Evolutionary conservation across 2,113 vertebrate species (phyloP), one percentile per base, ranked within the genome.

Genomic region (Toxostoma redivivum): DNA sequence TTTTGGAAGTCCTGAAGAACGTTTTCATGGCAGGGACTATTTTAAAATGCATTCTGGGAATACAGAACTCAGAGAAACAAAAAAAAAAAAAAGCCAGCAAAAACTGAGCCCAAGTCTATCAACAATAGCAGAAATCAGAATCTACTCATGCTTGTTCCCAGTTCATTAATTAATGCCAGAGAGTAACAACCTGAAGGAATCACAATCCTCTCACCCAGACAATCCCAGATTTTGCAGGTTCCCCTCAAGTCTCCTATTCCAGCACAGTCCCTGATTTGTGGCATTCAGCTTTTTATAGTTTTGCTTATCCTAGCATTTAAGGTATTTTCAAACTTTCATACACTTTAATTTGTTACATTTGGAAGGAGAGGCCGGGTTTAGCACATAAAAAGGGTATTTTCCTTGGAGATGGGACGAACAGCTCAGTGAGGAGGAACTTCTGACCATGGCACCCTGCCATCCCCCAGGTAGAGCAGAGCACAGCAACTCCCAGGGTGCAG

Each of bases 301-400:
- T 56, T 96, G 96, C 94, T 96, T 95, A 96, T 94, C 91, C 94
- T 64, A 95, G 95, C 95, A 95, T 94, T 97, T 93, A 95, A 92
- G 94, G 91, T 94, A 95, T 96, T 97, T 95, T 92, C 89, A 90
- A 95, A 67, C 92, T 94, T 93, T 71, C 79, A 37, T 72, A 83
- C 85, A n/a, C 93, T 96, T 96, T 93, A 96, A 96, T 95, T 96
- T 97, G 96, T 97, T 97, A 79, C 91, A n/a, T 84, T 97, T 97
- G 97, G 97, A 97, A 96, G 3, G 83, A 76, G 80, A 77, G 1
- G 4, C 91, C 80, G 92, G 54, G 81, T 88, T 94, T 88, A 90
- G 86, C 95, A 69, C 82, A 92, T 95, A 31, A 70, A 96, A 94
- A 87, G 85, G 70, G 86, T 96, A 42, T 97, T 97, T 97, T 95